Conservation (phyloP, 2,113 vertebrate genomes). For the Manacus vitellinus region DNA sequence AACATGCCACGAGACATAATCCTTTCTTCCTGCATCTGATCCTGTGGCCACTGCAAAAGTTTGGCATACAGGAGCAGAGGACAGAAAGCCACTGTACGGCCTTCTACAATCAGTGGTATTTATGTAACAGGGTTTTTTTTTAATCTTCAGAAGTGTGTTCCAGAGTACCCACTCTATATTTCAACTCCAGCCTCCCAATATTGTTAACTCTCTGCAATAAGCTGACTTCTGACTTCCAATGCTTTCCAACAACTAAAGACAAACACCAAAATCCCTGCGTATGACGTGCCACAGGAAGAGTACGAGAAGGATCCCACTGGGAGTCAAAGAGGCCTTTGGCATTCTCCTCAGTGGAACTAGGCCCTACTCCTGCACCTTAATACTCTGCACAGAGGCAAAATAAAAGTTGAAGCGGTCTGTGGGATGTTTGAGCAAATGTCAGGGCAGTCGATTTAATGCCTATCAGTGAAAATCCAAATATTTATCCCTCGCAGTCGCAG, state of each 20-base stretch:
- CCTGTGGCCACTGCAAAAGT: not conserved
- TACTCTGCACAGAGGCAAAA: not conserved
- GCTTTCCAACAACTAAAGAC: not conserved
- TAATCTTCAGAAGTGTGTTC: not conserved
- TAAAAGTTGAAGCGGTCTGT: not conserved
- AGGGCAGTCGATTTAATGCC: not conserved
- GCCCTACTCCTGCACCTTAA: not conserved
- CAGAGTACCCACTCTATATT: not conserved
- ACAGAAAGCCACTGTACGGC: not conserved
- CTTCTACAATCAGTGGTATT: not conserved
- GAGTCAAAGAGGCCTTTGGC: not conserved
- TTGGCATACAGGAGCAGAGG: not conserved
- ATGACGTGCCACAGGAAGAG: not conserved
- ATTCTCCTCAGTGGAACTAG: not conserved
- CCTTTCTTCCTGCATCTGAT: accelerated
- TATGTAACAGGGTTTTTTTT: not conserved
- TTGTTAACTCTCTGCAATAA: not conserved
- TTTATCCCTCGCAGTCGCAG: not conserved
- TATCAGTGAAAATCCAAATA: not conserved
- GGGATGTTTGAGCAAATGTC: not conserved
- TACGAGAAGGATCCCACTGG: not conserved
- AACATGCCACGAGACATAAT: not conserved
- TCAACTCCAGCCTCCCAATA: not conserved
- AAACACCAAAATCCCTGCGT: not conserved
- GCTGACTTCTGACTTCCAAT: not conserved